Evolutionary conservation across 2,797 vertebrate species (phyloP), one percentile per base, ranked within the genome.

Genomic region (Lithobates pipiens): DNA sequence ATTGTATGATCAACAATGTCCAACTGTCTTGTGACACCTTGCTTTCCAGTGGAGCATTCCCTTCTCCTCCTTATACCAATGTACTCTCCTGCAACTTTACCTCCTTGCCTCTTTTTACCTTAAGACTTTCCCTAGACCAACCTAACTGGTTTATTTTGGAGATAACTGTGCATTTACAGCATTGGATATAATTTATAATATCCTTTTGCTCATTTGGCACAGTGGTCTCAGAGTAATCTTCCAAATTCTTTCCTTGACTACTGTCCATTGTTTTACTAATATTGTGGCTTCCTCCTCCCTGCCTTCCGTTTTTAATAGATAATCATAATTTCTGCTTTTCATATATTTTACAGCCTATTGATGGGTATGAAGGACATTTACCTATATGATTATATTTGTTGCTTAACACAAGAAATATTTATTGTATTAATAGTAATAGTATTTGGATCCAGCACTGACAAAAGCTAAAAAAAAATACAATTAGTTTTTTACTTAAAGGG

Each of bases 41-140:
- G 68, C 69, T 86, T 86, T 93, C 90, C 92, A 93, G 94, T 94
- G 95, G 93, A 89, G 92, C 95, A 93, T 92, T 93, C 94, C 95
- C 95, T 95, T 95, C 95, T 96, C 93, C 93, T 93, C 93, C 96
- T 97, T 95, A 90, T 90, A 93, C 95, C 95, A 95, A 90, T 92
- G 93, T 95, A 95, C 95, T 96, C 95, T 92, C 82, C 92, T 93
- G 90, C 91, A 93, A 92, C 90, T 92, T 91, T 91, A 92, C 92
- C 91, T 92, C 93, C 57, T 73, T 93, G 90, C 93, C 90, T 57
- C 50, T 90, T 88, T 91, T 91, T 91, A 89, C 89, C 93, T 90
- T 92, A 76, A 85, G 93, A 85, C 88, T 89, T 91, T 91, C 90
- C 91, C 90, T 89, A 90, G 87, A 87, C 82, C 88, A 91, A 91